Base-by-base conservation (phyloP, 2,888 invertebrate species). In the Leuctra nigra region DNA sequence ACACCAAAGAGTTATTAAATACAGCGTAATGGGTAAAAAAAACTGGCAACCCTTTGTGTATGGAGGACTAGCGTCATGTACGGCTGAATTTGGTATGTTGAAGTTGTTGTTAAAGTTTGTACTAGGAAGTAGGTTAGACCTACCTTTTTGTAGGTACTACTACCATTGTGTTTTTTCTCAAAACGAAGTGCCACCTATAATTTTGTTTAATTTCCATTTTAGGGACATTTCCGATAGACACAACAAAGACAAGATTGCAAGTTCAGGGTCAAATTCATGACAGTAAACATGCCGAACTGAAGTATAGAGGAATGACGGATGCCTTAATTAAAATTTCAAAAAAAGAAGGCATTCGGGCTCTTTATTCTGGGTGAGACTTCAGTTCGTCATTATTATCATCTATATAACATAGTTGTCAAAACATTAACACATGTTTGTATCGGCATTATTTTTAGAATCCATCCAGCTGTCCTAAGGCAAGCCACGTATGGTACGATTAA, bases 181-280 rank as follows among this genome's bases (percentile, higher is more conserved):
- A n/a, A n/a, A n/a, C n/a, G n/a, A n/a, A n/a, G n/a, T n/a, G n/a
- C n/a, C n/a, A n/a, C n/a, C n/a, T n/a, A n/a, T n/a, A n/a, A n/a
- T n/a, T n/a, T n/a, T n/a, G n/a, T n/a, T n/a, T n/a, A n/a, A n/a
- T n/a, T n/a, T n/a, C n/a, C n/a, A n/a, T n/a, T 69, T 13, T 66
- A 91, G 94, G 94, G 63, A 96, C 95, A 38, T 96, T 95, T 76
- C 95, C 95, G n/a, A 88, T 96, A 65, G 96, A 96, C 72, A 91
- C 93, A 25, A 90, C 94, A 20, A 96, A 96, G 76, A 95, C 94
- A 16, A 81, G 95, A 63, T 80, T 96, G 20, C 95, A 96, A 77
- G 82, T 96, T 68, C 96, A 96, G 74, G 96, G 95, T 1, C 95
- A 95, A 73, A 86, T 81, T 69, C 80, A 87, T 60, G 90, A 89